Evolutionary conservation across 2,797 vertebrate genomes (phyloP), one percentile per base, ranked within the genome.

Genomic region (Nannoperca australis): DNA sequence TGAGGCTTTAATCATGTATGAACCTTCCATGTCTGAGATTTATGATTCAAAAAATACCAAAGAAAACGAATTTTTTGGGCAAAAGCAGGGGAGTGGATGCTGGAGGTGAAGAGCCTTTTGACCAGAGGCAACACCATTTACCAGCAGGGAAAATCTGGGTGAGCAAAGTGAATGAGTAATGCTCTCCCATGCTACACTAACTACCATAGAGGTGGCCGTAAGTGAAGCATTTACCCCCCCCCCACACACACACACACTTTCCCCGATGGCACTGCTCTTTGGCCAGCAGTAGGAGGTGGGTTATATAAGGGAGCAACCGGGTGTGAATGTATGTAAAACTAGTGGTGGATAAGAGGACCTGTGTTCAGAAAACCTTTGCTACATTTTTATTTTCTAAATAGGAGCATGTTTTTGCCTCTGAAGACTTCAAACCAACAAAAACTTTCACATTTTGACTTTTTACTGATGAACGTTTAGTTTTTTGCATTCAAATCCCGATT

Each of bases 101-200:
- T 75, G 69, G 49, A 75, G 84, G 80, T 79, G 82, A 7, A 75
- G 68, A 30, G 72, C 59, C 66, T 89, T 88, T 69, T 82, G 87
- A 91, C 89, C 85, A 81, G 74, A 78, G 79, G 89, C 72, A 83
- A 89, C 91, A 88, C 85, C 84, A 87, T 91, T 91, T 85, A 71
- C 74, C 78, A 84, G 82, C 78, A 71, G 79, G 73, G 69, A 65
- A 78, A 84, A 83, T 78, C 59, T 69, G 70, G 70, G 68, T 69
- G 81, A 74, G 76, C 64, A 74, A 78, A 84, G 56, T 82, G 70
- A 80, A 87, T 89, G 89, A 89, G 81, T 91, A 89, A 91, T 92
- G 85, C 81, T 85, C 81, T 73, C 59, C 63, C 61, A 63, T 71
- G 73, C 81, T 70, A 47, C 68, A 86, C 79, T 78, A 78, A 85